Evolutionary conservation across 2,888 invertebrate species (phyloP).

Genomic region (Diadromus collaris): DNA sequence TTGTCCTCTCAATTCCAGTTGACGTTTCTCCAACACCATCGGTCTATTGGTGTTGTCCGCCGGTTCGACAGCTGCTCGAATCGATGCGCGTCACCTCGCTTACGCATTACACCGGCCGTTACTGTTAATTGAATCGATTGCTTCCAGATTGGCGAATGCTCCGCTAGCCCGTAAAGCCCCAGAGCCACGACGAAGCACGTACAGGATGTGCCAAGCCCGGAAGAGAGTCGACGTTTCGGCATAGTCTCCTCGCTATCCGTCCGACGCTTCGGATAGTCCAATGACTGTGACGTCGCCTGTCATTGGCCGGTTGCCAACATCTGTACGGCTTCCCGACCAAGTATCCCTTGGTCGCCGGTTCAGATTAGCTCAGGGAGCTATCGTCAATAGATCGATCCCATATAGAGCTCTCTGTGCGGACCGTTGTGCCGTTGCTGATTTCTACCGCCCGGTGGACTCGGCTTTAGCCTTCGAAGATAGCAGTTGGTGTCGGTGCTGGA

Average conservation of each 20-base stretch:
- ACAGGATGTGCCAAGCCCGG: neutral
- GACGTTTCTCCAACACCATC: constrained; percentile 68
- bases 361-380: constrained; percentile 21
- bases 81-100: constrained; percentile 70
- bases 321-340: constrained; percentile 3
- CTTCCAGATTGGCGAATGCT: constrained; percentile 68
- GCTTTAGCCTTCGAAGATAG: neutral
- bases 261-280: constrained; percentile 50
- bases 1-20: constrained; percentile 69
- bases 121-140: constrained; percentile 77
- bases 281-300: constrained; percentile 48
- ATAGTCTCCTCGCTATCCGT: constrained; percentile 21
- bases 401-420: neutral
- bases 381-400: constrained; percentile 25
- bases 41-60: constrained; percentile 66
- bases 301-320: constrained; percentile 25
- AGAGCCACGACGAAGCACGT: constrained; percentile 52
- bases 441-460: neutral
- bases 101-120: constrained; percentile 71
- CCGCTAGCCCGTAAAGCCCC: constrained; percentile 62
- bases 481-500: constrained; percentile 9
- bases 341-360: constrained; percentile 4
- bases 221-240: constrained; percentile 32
- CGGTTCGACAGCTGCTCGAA: constrained; percentile 72
- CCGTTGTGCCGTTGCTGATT: neutral